A percentile compares a stretch with the other conserved stretches of the same genome.
These are phyloP conservation scores for Zoanthus sociatus DNA, from an alignment of 92 coral and sea anemone genomes.

Conservation along the genomic window DNA sequence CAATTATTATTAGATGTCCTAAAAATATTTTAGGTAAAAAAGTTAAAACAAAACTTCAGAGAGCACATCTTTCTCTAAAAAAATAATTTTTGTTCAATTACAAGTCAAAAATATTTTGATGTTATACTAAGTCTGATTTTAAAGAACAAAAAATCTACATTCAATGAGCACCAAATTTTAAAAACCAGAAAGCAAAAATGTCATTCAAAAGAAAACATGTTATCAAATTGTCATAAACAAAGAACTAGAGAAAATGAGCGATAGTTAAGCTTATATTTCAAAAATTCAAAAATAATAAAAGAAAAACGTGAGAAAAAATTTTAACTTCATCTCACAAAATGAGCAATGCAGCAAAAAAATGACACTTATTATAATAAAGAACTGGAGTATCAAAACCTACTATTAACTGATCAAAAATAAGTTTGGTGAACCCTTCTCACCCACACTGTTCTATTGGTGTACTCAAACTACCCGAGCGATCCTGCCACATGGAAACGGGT, in stretches of 20 bases:
- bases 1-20: too few species aligned
- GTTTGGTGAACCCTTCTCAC: slow-evolving; percentile 19
- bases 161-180: background rate
- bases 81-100: slow-evolving; percentile 9
- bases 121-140: background rate
- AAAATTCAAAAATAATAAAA: slow-evolving; percentile 6
- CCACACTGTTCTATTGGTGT: slow-evolving; percentile 4
- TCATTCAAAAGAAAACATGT: background rate
- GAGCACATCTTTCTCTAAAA: slow-evolving; percentile 33
- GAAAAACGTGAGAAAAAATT: background rate
- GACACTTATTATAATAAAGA: background rate
- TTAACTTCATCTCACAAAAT: slow-evolving; percentile 20
- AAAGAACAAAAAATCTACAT: background rate
- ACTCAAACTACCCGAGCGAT: slow-evolving; percentile 27
- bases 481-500: slow-evolving; percentile 42
- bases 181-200: slow-evolving; percentile 2
- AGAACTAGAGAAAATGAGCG: slow-evolving; percentile 18
- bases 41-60: background rate
- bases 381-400: slow-evolving; percentile 7
- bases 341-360: slow-evolving; percentile 33
- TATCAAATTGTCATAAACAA: slow-evolving; percentile 32
- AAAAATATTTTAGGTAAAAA: background rate
- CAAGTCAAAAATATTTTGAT: background rate
- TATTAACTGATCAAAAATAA: background rate
- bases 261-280: slow-evolving; percentile 17